Evolutionary conservation across 37 sponge, comb jelly and placozoan species (phyloP).

Genomic region (Cliona cf. orientalis): DNA sequence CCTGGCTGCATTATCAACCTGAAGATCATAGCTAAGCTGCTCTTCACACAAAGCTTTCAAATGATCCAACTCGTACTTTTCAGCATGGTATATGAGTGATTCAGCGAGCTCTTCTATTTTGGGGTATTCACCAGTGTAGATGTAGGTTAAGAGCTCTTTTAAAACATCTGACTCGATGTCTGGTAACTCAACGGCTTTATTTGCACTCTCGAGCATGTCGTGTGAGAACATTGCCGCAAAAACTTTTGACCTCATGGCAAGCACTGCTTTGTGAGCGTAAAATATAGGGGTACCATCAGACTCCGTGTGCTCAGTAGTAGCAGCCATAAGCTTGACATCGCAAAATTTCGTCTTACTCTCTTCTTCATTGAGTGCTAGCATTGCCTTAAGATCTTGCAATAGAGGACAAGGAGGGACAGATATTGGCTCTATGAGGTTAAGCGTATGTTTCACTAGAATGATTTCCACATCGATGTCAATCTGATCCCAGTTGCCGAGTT

Average conservation of each 20-base stretch:
- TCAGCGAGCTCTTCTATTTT: not conserved
- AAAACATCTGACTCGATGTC: not conserved
- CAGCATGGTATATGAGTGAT: not conserved
- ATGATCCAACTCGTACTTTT: not conserved
- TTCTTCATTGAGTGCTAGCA: too few species aligned
- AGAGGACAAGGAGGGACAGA: too few species aligned
- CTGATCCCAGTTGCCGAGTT: too few species aligned
- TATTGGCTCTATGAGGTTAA: too few species aligned
- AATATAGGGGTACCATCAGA: too few species aligned
- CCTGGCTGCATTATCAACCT: not conserved
- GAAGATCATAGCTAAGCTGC: not conserved
- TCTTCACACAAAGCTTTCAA: not conserved
- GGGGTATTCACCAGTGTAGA: not conserved
- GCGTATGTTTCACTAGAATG: too few species aligned
- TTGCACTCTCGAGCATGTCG: not conserved
- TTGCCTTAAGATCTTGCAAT: too few species aligned
- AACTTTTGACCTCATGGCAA: not conserved
- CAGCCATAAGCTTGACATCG: too few species aligned
- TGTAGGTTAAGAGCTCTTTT: not conserved
- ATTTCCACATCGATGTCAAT: too few species aligned
- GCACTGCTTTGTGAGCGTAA: not conserved
- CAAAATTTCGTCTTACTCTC: too few species aligned
- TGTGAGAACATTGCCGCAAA: not conserved
- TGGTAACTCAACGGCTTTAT: not conserved
- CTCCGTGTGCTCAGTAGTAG: too few species aligned